These are phyloP conservation scores for Sternarchorhynchus goeldii DNA, from an alignment of 2,797 vertebrate genomes.

Conservation along the genomic window DNA sequence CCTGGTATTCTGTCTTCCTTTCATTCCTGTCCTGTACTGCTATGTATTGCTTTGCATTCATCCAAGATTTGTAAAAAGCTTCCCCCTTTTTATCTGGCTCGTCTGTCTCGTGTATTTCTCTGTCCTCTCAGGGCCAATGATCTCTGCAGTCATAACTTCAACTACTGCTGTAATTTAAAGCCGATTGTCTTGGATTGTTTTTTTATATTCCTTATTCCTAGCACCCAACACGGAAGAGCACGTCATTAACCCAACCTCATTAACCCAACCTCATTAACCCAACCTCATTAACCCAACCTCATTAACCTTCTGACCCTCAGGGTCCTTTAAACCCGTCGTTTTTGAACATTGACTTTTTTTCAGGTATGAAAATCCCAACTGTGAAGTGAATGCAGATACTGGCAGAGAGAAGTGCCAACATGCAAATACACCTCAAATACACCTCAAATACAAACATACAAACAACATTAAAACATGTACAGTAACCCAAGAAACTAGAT, in stretches of 20 bases:
- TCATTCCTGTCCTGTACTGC: background rate
- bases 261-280: background rate
- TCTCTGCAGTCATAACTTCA: background rate
- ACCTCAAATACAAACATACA: no score
- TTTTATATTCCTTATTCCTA: background rate
- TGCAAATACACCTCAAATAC: background rate
- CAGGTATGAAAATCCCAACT: background rate
- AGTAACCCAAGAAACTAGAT: no score
- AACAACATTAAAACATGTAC: no score
- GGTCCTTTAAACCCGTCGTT: background rate
- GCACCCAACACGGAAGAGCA: background rate
- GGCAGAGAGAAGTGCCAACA: background rate
- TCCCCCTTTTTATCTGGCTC: background rate
- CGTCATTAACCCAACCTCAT: background rate
- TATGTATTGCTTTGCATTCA: background rate
- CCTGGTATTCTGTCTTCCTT: background rate
- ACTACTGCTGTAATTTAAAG: background rate
- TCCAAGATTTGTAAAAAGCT: background rate
- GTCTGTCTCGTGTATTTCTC: background rate
- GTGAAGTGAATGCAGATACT: background rate
- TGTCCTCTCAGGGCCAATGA: background rate
- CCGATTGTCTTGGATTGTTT: background rate
- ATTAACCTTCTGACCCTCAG: background rate
- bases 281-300: background rate
- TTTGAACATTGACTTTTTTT: background rate